Percentiles rank a stretch among this genome's conserved stretches.
Conservation (phyloP, 1,140 invertebrate genomes). For the Lutraria rhynchaena region DNA sequence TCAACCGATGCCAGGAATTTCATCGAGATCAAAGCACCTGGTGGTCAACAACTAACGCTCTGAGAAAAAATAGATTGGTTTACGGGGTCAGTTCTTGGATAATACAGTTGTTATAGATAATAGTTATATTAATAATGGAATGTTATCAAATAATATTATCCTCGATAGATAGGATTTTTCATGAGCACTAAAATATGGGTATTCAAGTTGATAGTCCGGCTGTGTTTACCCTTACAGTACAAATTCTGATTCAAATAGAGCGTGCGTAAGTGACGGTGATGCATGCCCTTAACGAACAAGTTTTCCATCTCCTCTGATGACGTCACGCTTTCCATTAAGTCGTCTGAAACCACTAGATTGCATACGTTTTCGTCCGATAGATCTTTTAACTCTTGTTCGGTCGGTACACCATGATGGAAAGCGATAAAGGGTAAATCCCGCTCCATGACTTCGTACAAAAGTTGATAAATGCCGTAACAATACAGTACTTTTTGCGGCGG, state of each 20-base stretch:
- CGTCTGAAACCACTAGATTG: conserved; percentile 37
- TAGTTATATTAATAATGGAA: too few species aligned
- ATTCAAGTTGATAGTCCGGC: conserved; percentile 41
- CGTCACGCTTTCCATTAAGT: conserved; percentile 38
- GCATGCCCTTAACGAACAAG: conserved; percentile 44
- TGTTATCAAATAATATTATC: too few species aligned
- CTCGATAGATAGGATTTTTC: too few species aligned
- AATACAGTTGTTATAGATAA: too few species aligned
- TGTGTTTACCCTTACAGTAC: conserved; percentile 42
- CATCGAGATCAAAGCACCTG: too few species aligned
- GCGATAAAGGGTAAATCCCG: conserved; percentile 20
- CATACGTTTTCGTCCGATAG: conserved; percentile 5
- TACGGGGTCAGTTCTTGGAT: too few species aligned
- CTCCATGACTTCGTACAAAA: conserved; percentile 37
- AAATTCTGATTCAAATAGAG: conserved; percentile 50
- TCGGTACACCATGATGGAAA: conserved; percentile 24
- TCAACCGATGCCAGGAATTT: too few species aligned
- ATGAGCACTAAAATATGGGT: conserved; percentile 31
- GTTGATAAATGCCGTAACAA: conserved; percentile 55
- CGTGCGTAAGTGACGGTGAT: conserved; percentile 36
- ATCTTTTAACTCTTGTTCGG: background rate
- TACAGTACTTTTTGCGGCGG: conserved; percentile 41
- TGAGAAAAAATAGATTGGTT: too few species aligned
- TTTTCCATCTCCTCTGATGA: conserved; percentile 31
- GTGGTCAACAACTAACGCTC: too few species aligned